A percentile compares a stretch with the other conserved stretches of the same genome.
Evolutionary conservation across 1,140 invertebrate genomes (phyloP).

Genomic region (Caenorhabditis inopinata): DNA sequence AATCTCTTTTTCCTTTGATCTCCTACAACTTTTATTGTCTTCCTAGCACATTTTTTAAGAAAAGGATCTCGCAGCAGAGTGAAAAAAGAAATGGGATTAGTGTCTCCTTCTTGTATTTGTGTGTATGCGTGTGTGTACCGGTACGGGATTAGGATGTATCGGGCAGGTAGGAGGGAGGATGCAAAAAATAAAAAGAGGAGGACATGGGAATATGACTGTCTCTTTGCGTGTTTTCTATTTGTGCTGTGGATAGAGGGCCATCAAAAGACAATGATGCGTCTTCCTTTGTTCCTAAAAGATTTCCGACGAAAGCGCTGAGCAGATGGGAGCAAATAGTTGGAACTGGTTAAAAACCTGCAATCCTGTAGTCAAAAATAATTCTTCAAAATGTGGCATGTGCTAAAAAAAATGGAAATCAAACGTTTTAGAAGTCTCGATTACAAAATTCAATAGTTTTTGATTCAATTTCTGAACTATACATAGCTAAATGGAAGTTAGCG

Average conservation of each 20-base stretch:
- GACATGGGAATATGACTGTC: conserved; percentile 23
- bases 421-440: too few relatives aligned
- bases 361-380: too few relatives aligned
- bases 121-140: background rate
- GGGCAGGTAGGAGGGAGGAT: background rate
- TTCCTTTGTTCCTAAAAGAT: background rate
- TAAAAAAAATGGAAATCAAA: too few relatives aligned
- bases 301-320: too few relatives aligned
- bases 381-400: too few relatives aligned
- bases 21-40: conserved; percentile 3
- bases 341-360: too few relatives aligned
- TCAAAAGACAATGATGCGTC: background rate
- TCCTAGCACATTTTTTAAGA: background rate
- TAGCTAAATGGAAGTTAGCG: too few relatives aligned
- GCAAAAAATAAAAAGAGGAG: background rate
- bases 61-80: background rate
- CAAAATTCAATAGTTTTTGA: too few relatives aligned
- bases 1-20: background rate
- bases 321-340: too few relatives aligned
- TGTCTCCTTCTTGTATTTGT: background rate
- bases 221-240: background rate
- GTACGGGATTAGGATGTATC: conserved; percentile 13
- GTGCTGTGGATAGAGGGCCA: background rate
- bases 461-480: too few relatives aligned
- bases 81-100: background rate